phyloP scores from a whole-genome alignment of 2,888 invertebrate genomes.

The Luffia ferchaultella region DNA sequence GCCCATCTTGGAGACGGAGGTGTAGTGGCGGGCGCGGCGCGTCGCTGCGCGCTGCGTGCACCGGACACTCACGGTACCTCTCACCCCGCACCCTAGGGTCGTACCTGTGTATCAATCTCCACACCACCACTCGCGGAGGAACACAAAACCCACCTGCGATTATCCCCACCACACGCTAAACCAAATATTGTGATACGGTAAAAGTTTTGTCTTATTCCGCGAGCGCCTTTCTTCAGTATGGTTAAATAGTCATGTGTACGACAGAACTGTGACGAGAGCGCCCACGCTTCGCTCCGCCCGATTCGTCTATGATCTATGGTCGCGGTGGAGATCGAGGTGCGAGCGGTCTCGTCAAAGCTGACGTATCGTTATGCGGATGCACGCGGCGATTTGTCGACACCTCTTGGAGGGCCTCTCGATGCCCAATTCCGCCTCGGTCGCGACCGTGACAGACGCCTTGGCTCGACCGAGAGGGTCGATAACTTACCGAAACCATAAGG shows the following conservation, averaged over 20 bases:
- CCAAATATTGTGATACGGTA: no score
- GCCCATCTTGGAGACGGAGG: conserved; percentile 62
- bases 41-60: conserved; percentile 54
- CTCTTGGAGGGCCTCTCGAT: no score
- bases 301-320: no score
- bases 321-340: no score
- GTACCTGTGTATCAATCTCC: conserved; percentile 5
- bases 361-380: no score
- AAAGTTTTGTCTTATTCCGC: neutral
- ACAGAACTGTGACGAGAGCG: neutral
- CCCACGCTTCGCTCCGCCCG: no score
- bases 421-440: no score
- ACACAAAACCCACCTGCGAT: conserved; percentile 10
- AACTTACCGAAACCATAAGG: no score
- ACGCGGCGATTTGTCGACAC: no score
- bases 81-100: neutral
- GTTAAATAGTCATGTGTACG: neutral
- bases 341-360: no score
- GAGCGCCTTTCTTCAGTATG: neutral
- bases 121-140: conserved; percentile 7
- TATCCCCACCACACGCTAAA: conserved; percentile 1
- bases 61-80: conserved; percentile 56
- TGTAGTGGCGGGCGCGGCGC: conserved; percentile 65
- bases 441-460: no score
- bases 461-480: no score